Evolutionary conservation across 2,888 invertebrate species (phyloP).

Genomic region (Chrysolina haemoptera): DNA sequence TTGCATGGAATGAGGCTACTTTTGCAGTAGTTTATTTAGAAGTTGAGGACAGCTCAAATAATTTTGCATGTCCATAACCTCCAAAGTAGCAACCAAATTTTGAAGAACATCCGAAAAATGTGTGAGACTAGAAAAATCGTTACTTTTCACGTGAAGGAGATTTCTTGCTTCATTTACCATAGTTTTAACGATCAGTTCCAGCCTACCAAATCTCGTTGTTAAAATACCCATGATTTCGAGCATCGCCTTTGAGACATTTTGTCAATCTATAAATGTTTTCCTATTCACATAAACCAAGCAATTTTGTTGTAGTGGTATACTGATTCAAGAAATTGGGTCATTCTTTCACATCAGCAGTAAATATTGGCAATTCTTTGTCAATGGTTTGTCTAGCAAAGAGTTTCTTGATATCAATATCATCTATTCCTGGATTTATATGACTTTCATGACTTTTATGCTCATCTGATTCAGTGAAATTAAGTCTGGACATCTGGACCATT

Average conservation of each 20-base stretch:
- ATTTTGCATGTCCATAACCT: constrained; percentile 8
- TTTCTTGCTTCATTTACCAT: neutral
- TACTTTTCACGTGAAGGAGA: neutral
- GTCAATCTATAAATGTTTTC: neutral
- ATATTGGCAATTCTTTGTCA: neutral
- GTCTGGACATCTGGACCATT: too few species aligned
- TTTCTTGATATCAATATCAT: too few species aligned
- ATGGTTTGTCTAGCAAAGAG: too few species aligned
- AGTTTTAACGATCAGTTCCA: neutral
- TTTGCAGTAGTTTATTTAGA: neutral
- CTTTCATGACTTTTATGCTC: too few species aligned
- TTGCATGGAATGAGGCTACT: neutral
- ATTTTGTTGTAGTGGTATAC: neutral
- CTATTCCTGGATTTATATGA: too few species aligned
- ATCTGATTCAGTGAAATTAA: too few species aligned
- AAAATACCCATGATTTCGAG: neutral
- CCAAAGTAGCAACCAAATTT: neutral
- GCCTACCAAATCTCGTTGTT: neutral
- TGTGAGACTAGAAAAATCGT: neutral
- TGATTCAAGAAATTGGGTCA: neutral
- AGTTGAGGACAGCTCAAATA: neutral
- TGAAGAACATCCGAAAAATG: neutral
- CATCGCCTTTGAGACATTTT: neutral
- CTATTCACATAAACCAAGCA: neutral
- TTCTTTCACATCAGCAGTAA: neutral